A percentile compares a stretch with the other conserved stretches of the same genome.
These are phyloP conservation scores for Taurulus bubalis DNA, from an alignment of 2,113 vertebrate species.

Conservation along the genomic window DNA sequence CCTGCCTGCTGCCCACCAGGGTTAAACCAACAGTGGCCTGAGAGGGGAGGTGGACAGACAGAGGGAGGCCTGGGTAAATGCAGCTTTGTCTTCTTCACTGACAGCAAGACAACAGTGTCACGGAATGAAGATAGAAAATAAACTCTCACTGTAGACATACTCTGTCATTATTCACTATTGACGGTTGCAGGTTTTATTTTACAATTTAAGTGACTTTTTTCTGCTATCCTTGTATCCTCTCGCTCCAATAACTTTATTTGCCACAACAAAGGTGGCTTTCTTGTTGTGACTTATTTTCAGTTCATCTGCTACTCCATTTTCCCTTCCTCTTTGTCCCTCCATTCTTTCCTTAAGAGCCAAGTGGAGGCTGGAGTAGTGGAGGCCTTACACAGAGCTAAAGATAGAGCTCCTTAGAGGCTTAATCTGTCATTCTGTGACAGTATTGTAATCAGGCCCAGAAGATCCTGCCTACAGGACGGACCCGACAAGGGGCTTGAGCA, in stretches of 20 bases:
- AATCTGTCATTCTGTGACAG: conserved; percentile 80
- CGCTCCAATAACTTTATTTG: conserved; percentile 11
- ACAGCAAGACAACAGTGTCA: conserved; percentile 61
- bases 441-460: conserved; percentile 77
- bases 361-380: conserved; percentile 54
- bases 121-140: conserved; percentile 44
- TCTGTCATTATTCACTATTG: conserved; percentile 29
- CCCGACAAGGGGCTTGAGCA: conserved; percentile 59
- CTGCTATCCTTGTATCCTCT: neutral
- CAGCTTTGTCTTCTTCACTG: conserved; percentile 75
- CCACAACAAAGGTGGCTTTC: conserved; percentile 47
- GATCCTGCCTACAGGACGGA: conserved; percentile 71
- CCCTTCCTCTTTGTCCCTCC: conserved; percentile 56
- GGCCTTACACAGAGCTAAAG: conserved; percentile 74
- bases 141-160: conserved; percentile 19
- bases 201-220: conserved; percentile 5
- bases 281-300: conserved; percentile 57
- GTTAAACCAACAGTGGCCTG: conserved; percentile 84
- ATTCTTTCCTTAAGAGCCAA: conserved; percentile 65
- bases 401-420: conserved; percentile 75
- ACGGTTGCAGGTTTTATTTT: conserved; percentile 11
- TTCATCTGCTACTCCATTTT: conserved; percentile 40
- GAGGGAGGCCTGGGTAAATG: conserved; percentile 71
- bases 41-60: conserved; percentile 71
- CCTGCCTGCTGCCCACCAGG: conserved; percentile 78